phyloP scores from a whole-genome alignment of 2,113 vertebrate species.

The Microtus richardsoni region DNA sequence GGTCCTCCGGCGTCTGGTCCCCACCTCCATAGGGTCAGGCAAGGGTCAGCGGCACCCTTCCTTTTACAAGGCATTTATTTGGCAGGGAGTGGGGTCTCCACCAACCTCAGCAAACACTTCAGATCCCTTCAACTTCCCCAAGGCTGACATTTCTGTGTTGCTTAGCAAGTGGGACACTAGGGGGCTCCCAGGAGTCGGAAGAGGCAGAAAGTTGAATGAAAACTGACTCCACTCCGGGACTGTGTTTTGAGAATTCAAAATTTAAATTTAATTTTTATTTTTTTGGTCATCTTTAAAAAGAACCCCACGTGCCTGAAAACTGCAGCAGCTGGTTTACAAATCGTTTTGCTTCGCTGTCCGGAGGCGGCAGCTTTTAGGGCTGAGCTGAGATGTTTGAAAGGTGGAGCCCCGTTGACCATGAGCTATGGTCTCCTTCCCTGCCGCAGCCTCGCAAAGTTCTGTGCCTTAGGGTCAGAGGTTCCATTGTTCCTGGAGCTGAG shows the following conservation, averaged over 20 bases:
- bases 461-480: conserved; percentile 79
- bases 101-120: conserved; percentile 24
- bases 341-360: conserved; percentile 61
- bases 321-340: conserved; percentile 57
- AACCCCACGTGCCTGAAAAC: conserved; percentile 40
- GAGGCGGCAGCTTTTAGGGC: conserved; percentile 65
- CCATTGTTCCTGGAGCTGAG: conserved; percentile 78
- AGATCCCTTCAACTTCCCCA: background rate
- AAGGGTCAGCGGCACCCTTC: background rate
- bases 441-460: conserved; percentile 78
- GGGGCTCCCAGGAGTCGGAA: conserved; percentile 86
- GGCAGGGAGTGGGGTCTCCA: background rate
- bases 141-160: conserved; percentile 40
- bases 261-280: conserved; percentile 71
- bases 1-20: background rate
- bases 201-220: conserved; percentile 78
- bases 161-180: conserved; percentile 83
- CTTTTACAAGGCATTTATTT: background rate
- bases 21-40: background rate
- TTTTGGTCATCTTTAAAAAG: background rate
- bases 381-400: conserved; percentile 75
- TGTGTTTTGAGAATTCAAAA: conserved; percentile 82
- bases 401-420: conserved; percentile 73
- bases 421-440: conserved; percentile 77
- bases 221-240: conserved; percentile 69